Conservation (phyloP, 2,113 vertebrate genomes). For the Takifugu flavidus region DNA sequence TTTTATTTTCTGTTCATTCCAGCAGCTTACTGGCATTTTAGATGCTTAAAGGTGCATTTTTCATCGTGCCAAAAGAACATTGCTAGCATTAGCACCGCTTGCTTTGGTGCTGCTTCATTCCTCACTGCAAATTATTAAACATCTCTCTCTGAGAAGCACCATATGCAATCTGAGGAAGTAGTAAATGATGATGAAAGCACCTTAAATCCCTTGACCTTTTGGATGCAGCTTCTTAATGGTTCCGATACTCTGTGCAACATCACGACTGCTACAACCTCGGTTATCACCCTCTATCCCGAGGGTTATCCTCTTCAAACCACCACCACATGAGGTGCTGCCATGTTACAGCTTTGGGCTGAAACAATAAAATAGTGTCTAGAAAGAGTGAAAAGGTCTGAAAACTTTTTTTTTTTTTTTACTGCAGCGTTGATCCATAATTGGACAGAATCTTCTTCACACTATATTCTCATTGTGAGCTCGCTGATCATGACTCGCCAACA, state of each 20-base stretch:
- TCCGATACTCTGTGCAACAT: not conserved
- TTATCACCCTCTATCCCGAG: too few species aligned
- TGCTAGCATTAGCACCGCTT: slow-evolving; percentile 9
- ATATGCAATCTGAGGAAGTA: slow-evolving; percentile 46
- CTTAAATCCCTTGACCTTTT: slow-evolving; percentile 31
- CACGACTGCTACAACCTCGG: too few species aligned
- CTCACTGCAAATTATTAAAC: slow-evolving; percentile 7
- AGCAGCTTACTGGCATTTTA: slow-evolving; percentile 12
- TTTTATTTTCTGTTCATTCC: slow-evolving; percentile 6
- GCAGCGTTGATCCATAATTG: not conserved
- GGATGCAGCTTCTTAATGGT: slow-evolving; percentile 27
- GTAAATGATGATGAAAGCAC: slow-evolving; percentile 28
- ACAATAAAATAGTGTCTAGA: too few species aligned
- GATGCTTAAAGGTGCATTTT: slow-evolving; percentile 24
- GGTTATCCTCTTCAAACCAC: too few species aligned
- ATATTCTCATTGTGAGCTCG: slow-evolving; percentile 3
- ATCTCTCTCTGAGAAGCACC: slow-evolving; percentile 20
- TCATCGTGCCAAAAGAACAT: slow-evolving; percentile 6
- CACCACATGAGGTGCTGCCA: too few species aligned
- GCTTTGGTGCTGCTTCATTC: slow-evolving; percentile 13
- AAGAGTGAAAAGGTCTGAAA: too few species aligned
- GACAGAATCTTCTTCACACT: not conserved
- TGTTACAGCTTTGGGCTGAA: too few species aligned
- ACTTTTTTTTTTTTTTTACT: too few species aligned
- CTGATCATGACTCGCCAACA: slow-evolving; percentile 25